Evolutionary conservation across 1,140 invertebrate genomes (phyloP).

Genomic region (Neodiprion pinetum): DNA sequence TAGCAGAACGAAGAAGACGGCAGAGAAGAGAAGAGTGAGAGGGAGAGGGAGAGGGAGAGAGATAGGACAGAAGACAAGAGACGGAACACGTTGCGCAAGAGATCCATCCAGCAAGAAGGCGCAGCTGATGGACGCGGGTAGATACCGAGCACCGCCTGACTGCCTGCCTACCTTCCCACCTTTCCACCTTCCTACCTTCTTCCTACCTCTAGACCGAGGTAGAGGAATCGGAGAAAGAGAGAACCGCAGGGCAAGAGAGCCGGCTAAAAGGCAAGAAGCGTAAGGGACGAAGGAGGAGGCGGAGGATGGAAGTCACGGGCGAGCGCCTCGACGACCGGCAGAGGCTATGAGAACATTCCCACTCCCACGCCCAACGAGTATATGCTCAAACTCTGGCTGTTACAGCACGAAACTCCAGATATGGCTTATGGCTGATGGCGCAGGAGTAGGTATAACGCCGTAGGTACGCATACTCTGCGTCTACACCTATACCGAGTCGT

Average conservation of each 20-base stretch:
- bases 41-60: constrained; percentile 22
- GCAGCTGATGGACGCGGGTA: neutral
- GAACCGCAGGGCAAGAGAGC: constrained; percentile 17
- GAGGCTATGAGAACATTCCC: constrained; percentile 59
- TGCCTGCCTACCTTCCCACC: neutral
- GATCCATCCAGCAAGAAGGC: neutral
- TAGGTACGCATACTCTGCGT: neutral
- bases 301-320: constrained; percentile 42
- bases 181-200: neutral
- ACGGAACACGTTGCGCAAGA: neutral
- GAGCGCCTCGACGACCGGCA: constrained; percentile 37
- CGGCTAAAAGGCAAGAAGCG: constrained; percentile 14
- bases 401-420: neutral
- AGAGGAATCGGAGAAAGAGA: neutral
- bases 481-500: neutral
- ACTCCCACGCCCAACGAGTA: constrained; percentile 53
- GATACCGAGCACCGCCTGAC: neutral
- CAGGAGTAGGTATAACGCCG: too few species aligned
- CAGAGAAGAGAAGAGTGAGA: constrained; percentile 21
- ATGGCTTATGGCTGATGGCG: neutral
- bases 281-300: constrained; percentile 16
- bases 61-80: constrained; percentile 7
- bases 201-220: neutral
- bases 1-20: constrained; percentile 13
- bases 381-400: neutral